Conservation (phyloP, 92 coral and sea anemone species). For the Palythoa grandiflora region DNA sequence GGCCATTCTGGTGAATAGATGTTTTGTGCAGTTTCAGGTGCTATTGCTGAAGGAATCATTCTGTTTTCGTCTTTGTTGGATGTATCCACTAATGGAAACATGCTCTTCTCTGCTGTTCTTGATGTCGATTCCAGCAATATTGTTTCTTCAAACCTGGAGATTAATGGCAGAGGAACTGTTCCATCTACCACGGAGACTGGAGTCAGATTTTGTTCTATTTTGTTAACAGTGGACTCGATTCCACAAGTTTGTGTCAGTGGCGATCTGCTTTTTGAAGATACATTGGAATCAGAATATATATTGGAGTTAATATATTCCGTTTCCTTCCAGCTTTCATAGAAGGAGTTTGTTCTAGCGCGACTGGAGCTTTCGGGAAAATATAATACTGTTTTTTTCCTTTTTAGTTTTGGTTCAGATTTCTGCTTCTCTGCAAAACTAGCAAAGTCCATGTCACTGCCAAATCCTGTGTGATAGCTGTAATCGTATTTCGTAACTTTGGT, state of each 20-base stretch:
- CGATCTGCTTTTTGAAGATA: background rate
- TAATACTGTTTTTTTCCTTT: background rate
- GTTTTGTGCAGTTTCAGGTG: no score
- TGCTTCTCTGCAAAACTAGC: background rate
- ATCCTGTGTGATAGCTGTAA: background rate
- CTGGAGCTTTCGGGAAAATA: background rate
- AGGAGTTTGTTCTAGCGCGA: background rate
- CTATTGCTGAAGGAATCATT: no score
- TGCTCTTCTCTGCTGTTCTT: no score
- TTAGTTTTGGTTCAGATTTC: background rate
- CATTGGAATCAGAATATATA: background rate
- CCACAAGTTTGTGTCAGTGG: background rate
- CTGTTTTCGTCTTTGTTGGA: no score
- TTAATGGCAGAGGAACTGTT: background rate
- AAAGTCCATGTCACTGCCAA: slow-evolving; percentile 13
- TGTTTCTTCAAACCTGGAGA: background rate
- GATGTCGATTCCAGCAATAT: no score
- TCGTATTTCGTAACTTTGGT: background rate
- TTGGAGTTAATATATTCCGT: background rate
- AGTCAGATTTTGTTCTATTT: background rate
- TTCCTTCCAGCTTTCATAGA: background rate
- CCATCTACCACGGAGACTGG: background rate
- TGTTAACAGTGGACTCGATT: background rate
- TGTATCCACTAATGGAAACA: no score
- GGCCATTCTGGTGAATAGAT: no score